These are phyloP conservation scores for Temnothorax unifasciatus DNA, from an alignment of 2,888 invertebrate genomes.

Conservation along the genomic window DNA sequence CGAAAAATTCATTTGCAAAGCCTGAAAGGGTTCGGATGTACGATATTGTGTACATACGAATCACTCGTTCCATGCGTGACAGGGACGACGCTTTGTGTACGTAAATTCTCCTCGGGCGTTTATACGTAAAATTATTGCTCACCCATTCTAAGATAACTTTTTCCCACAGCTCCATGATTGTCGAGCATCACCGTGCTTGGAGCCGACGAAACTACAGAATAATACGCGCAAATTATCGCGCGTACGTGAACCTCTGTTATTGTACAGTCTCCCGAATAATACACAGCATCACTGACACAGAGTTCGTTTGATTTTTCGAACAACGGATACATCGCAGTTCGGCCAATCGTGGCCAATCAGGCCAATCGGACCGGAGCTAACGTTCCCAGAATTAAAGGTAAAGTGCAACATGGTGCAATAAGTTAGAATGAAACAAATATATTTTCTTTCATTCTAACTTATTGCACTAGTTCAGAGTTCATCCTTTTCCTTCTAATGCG, in stretches of 20 bases:
- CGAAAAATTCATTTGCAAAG: background rate
- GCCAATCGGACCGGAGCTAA: background rate
- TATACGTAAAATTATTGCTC: conserved; percentile 40
- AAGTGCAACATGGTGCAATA: too few relatives aligned
- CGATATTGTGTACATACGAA: background rate
- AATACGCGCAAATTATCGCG: background rate
- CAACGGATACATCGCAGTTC: conserved; percentile 9
- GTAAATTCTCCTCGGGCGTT: background rate
- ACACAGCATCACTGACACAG: background rate
- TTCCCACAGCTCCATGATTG: conserved; percentile 76
- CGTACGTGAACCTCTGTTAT: background rate
- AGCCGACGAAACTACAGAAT: conserved; percentile 11
- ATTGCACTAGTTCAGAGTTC: too few relatives aligned
- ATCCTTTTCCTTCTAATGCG: too few relatives aligned
- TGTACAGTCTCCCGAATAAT: conserved; percentile 39
- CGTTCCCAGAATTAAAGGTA: background rate
- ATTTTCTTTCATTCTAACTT: too few relatives aligned
- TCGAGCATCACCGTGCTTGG: conserved; percentile 22
- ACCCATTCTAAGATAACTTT: conserved; percentile 79
- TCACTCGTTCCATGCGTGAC: background rate
- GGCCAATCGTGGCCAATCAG: background rate
- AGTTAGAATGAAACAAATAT: too few relatives aligned
- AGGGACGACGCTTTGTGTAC: background rate
- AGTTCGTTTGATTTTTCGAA: conserved; percentile 67
- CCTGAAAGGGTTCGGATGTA: background rate